phyloP scores from a whole-genome alignment of 1,140 invertebrate species.

The Archivesica marissinica region DNA sequence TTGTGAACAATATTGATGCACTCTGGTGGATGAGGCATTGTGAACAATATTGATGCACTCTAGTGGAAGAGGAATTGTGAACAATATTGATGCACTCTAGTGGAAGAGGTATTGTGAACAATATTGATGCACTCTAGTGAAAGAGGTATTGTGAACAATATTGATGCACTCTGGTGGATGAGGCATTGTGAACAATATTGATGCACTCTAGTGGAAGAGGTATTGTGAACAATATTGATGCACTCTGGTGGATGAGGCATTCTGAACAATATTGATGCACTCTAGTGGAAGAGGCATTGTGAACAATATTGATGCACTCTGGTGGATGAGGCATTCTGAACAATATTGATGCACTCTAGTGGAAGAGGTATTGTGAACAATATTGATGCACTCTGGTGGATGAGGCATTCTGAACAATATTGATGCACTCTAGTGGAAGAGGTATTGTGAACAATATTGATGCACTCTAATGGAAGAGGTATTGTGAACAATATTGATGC shows the following conservation, averaged over 20 bases:
- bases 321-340: too few species aligned
- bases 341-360: too few species aligned
- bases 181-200: slow-evolving; percentile 87
- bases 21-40: slow-evolving; percentile 93
- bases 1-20: slow-evolving; percentile 88
- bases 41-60: too few species aligned
- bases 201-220: too few species aligned
- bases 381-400: too few species aligned
- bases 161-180: slow-evolving; percentile 94
- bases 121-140: too few species aligned
- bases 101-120: slow-evolving; percentile 90
- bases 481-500: slow-evolving; percentile 87
- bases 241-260: too few species aligned
- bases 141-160: slow-evolving; percentile 85
- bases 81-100: slow-evolving; percentile 92
- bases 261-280: slow-evolving; percentile 92
- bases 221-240: too few species aligned
- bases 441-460: slow-evolving; percentile 88
- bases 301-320: slow-evolving; percentile 61
- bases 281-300: slow-evolving; percentile 94
- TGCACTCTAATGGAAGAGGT: too few species aligned
- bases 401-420: slow-evolving; percentile 92
- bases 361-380: too few species aligned
- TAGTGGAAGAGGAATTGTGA: too few species aligned
- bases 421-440: slow-evolving; percentile 93